Conservation (phyloP, 2,113 vertebrate species). For the Oryzias woworae region DNA sequence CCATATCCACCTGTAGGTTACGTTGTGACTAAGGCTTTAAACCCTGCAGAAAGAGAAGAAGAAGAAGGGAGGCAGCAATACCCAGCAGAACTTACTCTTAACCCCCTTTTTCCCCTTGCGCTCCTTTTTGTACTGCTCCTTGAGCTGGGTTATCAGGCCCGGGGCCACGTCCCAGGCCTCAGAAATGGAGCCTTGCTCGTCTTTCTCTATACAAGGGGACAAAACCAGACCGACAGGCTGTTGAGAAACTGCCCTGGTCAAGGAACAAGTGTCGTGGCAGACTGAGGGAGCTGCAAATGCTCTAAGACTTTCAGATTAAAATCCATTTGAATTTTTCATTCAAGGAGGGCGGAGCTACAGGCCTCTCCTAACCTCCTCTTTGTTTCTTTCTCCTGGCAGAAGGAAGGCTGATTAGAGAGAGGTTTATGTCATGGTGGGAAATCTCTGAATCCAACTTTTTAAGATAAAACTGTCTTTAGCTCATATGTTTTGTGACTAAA, state of each 20-base stretch:
- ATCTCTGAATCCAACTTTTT: conserved; percentile 1
- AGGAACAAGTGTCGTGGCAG: conserved; percentile 25
- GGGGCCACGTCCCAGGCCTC: conserved; percentile 99
- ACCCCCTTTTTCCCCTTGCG: conserved; percentile 99
- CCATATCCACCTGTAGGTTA: no score
- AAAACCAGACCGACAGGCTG: conserved; percentile 85
- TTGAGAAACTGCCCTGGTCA: conserved; percentile 70
- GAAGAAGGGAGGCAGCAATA: conserved; percentile 66
- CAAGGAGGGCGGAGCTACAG: neutral
- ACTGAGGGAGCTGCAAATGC: conserved; percentile 11
- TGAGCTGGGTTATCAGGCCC: conserved; percentile 99
- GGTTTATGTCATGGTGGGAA: conserved; percentile 8
- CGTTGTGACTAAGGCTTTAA: conserved; percentile 9
- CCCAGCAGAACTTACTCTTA: conserved; percentile 98
- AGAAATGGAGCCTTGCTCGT: conserved; percentile 92
- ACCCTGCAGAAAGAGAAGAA: conserved; percentile 59
- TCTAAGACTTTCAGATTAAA: neutral
- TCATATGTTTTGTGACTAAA: neutral
- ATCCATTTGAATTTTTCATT: neutral
- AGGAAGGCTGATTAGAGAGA: conserved; percentile 3
- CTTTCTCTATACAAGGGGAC: conserved; percentile 96
- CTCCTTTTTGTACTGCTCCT: conserved; percentile 99
- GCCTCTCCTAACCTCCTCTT: neutral
- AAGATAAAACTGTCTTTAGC: conserved; percentile 10
- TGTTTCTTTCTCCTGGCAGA: neutral